Evolutionary conservation across 2,888 invertebrate genomes (phyloP).

Genomic region (Chaitophorus viminalis): DNA sequence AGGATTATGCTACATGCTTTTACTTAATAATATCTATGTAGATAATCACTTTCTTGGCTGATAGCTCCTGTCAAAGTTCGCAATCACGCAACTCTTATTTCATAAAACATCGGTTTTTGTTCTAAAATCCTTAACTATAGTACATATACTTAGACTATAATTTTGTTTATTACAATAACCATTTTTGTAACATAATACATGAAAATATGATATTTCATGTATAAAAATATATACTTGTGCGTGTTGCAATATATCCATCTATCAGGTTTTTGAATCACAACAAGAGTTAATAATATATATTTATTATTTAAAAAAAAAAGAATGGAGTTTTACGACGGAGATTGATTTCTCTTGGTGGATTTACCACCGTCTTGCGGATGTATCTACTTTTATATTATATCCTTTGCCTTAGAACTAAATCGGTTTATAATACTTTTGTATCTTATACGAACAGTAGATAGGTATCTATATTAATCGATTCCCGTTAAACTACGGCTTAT

Average conservation of each 20-base stretch:
- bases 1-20: neutral
- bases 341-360: conserved; percentile 34
- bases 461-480: conserved; percentile 43
- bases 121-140: neutral
- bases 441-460: conserved; percentile 15
- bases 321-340: conserved; percentile 19
- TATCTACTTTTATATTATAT: conserved; percentile 14
- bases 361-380: neutral
- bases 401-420: neutral
- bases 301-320: neutral
- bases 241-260: neutral
- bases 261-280: neutral
- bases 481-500: neutral
- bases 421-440: conserved; percentile 48
- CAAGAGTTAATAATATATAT: neutral
- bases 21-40: neutral
- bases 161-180: neutral
- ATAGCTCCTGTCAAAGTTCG: neutral
- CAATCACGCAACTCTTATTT: neutral
- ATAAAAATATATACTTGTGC: too few species aligned
- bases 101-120: neutral
- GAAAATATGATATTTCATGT: conserved; percentile 5
- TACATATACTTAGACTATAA: neutral
- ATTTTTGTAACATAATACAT: neutral
- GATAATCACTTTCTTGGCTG: neutral